Evolutionary conservation across 2,888 invertebrate genomes (phyloP), one percentile per base, ranked within the genome.

Genomic region (Drosophila mulleri): DNA sequence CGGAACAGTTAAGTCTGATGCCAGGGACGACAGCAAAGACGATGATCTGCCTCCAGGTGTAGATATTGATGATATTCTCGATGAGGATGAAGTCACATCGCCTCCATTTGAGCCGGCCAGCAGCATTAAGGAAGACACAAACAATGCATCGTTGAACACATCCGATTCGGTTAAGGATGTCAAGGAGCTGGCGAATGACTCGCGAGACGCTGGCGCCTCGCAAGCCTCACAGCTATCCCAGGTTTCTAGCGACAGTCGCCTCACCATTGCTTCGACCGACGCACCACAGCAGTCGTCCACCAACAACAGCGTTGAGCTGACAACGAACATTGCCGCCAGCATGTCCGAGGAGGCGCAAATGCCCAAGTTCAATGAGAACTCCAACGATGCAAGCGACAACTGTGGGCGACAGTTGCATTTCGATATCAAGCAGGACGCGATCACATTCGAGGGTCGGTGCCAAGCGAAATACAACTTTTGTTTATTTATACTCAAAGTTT

Each of bases 201-300:
- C 83, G 61, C 64, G 80, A 56, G 89, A 83, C 72, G 94, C 93
- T 93, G 94, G 91, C 86, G 92, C 82, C 89, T 87, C 90, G 83
- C 95, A 95, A 72, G 95, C 96, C 71, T 95, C 95, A 0, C 94
- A 95, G 57, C 89, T 95, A 0, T 95, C 95, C 1, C 94, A 94
- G 89, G 94, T 95, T 20, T 95, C 95, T 29, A 95, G 94, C 6
- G 94, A 95, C 67, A 95, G 94, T 64, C 93, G 88, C 8, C 59
- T 86, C 5, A 86, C 86, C 9, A 87, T 89, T 7, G 77, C 82
- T 16, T 86, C 86, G 2, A 80, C 93, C 52, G 93, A 94, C 3
- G 94, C 94, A 1, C 94, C 94, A 44, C 94, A 94, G 60, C 93
- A 94, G 14, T 93, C 92, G 3, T 92, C 93, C 7, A 53, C 75